Evolutionary conservation across 2,113 vertebrate genomes (phyloP).

Genomic region (Boulengeromyrus knoepffleri): DNA sequence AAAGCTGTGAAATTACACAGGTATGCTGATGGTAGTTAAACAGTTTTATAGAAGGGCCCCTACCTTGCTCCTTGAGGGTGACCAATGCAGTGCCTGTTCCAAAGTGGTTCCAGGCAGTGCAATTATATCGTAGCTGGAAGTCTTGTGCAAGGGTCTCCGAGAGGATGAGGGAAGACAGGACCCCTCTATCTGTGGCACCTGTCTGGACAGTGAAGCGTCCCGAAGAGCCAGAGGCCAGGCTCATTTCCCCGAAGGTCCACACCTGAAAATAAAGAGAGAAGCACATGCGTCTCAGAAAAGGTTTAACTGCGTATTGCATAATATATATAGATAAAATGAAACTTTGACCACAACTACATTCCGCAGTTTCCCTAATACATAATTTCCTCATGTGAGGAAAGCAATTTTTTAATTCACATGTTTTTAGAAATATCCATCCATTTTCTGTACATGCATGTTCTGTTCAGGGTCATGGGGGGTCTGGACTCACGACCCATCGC

Average conservation of each 20-base stretch:
- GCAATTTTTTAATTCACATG: neutral
- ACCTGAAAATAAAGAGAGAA: slow-evolving; percentile 53
- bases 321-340: neutral
- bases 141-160: slow-evolving; percentile 69
- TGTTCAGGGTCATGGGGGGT: neutral
- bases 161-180: slow-evolving; percentile 74
- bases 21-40: neutral
- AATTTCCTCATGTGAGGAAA: neutral
- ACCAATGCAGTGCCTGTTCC: slow-evolving; percentile 65
- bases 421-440: neutral
- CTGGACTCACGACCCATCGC: neutral
- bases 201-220: slow-evolving; percentile 82
- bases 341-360: neutral
- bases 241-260: slow-evolving; percentile 78
- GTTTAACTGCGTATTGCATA: neutral
- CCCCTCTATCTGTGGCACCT: slow-evolving; percentile 53
- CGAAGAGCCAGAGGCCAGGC: slow-evolving; percentile 62
- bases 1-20: neutral
- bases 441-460: neutral
- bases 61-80: slow-evolving; percentile 75
- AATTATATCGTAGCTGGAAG: slow-evolving; percentile 76
- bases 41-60: neutral
- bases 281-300: neutral
- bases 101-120: slow-evolving; percentile 79
- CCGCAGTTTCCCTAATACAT: neutral